phyloP scores from a whole-genome alignment of 1,140 invertebrate species.

The Drosophila insularis region DNA sequence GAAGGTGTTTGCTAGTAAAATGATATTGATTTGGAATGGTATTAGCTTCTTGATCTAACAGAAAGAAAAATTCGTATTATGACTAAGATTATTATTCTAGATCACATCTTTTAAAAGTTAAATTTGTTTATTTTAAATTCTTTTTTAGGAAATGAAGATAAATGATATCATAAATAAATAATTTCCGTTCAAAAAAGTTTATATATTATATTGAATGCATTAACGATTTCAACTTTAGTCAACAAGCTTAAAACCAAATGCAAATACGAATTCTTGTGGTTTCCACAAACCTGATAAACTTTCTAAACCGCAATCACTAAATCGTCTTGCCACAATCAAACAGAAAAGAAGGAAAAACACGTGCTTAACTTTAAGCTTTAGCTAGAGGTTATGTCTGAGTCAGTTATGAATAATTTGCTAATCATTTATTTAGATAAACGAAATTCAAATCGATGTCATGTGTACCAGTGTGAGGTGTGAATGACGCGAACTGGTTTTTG shows the following conservation, averaged over 20 bases:
- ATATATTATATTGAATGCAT: slow-evolving; percentile 47
- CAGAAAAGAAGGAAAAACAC: slow-evolving; percentile 41
- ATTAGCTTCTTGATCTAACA: too few relatives aligned
- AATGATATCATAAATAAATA: neutral
- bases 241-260: slow-evolving; percentile 4
- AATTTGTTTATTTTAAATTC: too few relatives aligned
- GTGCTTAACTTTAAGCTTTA: slow-evolving; percentile 42
- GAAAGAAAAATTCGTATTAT: too few relatives aligned
- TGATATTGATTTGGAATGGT: too few relatives aligned
- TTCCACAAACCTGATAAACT: slow-evolving; percentile 44
- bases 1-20: slow-evolving; percentile 4
- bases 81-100: too few relatives aligned
- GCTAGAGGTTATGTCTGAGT: slow-evolving; percentile 32
- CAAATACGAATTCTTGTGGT: slow-evolving; percentile 57
- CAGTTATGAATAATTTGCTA: slow-evolving; percentile 56
- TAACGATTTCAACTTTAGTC: slow-evolving; percentile 26
- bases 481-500: slow-evolving; percentile 53
- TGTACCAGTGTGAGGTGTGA: slow-evolving; percentile 51
- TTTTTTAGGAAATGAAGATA: neutral
- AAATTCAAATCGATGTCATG: slow-evolving; percentile 31
- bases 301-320: slow-evolving; percentile 72
- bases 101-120: too few relatives aligned
- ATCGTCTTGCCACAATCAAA: slow-evolving; percentile 39
- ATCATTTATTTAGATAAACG: slow-evolving; percentile 39
- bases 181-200: slow-evolving; percentile 25